phyloP scores from a whole-genome alignment of 2,888 invertebrate species.

The Pristionchus maxplancki region DNA sequence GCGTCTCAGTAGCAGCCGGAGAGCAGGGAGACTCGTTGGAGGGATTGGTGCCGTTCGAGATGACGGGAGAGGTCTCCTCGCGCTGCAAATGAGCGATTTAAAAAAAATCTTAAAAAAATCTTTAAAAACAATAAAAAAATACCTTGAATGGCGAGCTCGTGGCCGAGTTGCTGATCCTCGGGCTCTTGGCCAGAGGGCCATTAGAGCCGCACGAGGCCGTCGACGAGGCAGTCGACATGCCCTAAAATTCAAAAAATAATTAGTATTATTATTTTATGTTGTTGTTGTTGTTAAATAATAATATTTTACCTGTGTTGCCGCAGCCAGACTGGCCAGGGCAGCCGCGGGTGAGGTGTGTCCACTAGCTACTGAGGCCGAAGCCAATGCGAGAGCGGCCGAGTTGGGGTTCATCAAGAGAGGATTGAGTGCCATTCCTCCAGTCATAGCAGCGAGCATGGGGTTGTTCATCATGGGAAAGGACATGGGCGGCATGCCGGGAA shows the following conservation, averaged over 20 bases:
- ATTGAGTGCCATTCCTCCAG: conserved; percentile 65
- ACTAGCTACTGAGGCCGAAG: conserved; percentile 45
- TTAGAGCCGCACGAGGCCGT: neutral
- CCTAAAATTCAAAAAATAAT: neutral
- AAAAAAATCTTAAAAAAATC: neutral
- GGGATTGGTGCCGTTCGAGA: conserved; percentile 32
- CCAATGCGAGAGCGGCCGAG: conserved; percentile 53
- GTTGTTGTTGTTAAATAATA: neutral
- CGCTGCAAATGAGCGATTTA: neutral
- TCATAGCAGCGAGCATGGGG: conserved; percentile 63
- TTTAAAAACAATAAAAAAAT: too few relatives aligned
- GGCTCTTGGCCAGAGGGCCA: conserved; percentile 30
- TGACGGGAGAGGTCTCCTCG: neutral
- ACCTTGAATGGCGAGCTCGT: conserved; percentile 47
- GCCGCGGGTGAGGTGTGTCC: conserved; percentile 60
- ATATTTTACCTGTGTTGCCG: conserved; percentile 53
- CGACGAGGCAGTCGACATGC: conserved; percentile 17
- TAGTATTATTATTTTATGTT: neutral
- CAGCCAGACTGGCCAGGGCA: conserved; percentile 59
- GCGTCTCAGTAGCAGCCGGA: neutral
- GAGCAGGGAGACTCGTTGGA: conserved; percentile 41
- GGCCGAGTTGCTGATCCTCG: conserved; percentile 35
- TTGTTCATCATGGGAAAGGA: conserved; percentile 62
- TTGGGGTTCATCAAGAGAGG: conserved; percentile 65
- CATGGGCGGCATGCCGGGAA: conserved; percentile 58